phyloP scores from a whole-genome alignment of 2,113 vertebrate genomes.

The Laticauda colubrina region DNA sequence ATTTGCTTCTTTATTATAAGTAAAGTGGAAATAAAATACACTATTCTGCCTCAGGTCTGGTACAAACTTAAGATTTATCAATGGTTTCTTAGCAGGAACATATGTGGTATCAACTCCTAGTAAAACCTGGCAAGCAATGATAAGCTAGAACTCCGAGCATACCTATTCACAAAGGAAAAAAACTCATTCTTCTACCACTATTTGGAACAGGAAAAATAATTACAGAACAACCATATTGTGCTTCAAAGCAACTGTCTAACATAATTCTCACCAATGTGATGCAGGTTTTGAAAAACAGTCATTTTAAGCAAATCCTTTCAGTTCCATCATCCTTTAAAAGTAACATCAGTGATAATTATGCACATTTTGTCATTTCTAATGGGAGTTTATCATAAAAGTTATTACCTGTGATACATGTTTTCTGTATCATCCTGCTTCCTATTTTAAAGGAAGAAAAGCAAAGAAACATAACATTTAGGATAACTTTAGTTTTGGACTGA shows the following conservation, averaged over 20 bases:
- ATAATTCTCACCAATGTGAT: constrained; percentile 27
- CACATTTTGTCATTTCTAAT: constrained; percentile 29
- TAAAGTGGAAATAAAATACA: background rate
- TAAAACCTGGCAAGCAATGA: constrained; percentile 74
- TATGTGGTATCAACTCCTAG: constrained; percentile 56
- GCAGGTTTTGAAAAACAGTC: constrained; percentile 36
- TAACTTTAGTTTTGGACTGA: background rate
- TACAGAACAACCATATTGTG: constrained; percentile 34
- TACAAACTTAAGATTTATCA: constrained; percentile 57
- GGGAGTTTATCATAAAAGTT: constrained; percentile 30
- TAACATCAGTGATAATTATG: constrained; percentile 34
- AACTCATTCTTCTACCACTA: constrained; percentile 49
- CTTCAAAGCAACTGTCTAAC: constrained; percentile 45
- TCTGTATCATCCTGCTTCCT: background rate
- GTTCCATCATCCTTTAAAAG: constrained; percentile 39
- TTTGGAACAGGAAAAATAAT: constrained; percentile 45
- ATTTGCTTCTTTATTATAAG: constrained; percentile 14
- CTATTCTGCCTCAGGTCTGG: constrained; percentile 45
- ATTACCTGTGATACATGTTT: background rate
- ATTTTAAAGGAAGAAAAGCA: constrained; percentile 23
- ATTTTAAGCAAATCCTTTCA: constrained; percentile 40
- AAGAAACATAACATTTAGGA: background rate
- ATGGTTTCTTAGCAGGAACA: constrained; percentile 51
- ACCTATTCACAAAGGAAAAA: constrained; percentile 63
- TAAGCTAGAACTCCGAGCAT: constrained; percentile 62